Evolutionary conservation across 1,140 invertebrate species (phyloP), one percentile per base, ranked within the genome.

Genomic region (Psilanteris sp.): DNA sequence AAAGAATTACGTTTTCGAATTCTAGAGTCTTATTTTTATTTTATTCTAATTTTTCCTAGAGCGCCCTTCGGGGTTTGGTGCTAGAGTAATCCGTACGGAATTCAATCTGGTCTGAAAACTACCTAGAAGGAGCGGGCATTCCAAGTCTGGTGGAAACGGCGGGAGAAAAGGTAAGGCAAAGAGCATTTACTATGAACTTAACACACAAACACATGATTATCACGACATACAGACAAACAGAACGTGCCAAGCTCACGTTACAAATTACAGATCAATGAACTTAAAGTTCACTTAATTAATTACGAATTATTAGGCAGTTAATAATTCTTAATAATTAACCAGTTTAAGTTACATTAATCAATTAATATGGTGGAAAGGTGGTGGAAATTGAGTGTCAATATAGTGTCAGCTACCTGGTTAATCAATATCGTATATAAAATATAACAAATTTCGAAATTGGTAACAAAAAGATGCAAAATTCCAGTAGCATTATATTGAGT

Each of bases 1-100:
- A n/a, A n/a, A n/a, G n/a, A n/a, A n/a, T n/a, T n/a, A 26, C 7
- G 24, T 26, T 26, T 26, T 26, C 5, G 5, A 1, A 13, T 14
- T 32, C 3, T 27, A 34, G 43, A 34, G 4, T 54, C 26, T 34
- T 13, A 57, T 61, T 55, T 61, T 39, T 3, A 31, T 50, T 36
- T 54, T 72, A 18, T 75, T 81, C 75, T 77, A 59, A 73, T 76
- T 78, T 48, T 82, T 84, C 80, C 54, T 75, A 88, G 87, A 84
- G 79, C 71, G 79, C 86, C 87, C 85, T 86, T 78, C 72, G 85
- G 85, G 86, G 84, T 87, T 76, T 81, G 86, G 85, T 87, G 81
- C 84, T 84, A 81, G 80, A 82, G 78, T 81, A 83, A 82, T 86
- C 85, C 84, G 80, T 85, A 85, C 80, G 78, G 80, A 80, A 80